Evolutionary conservation across 2,113 vertebrate genomes (phyloP), one percentile per base, ranked within the genome.

Genomic region (Jaculus jaculus): DNA sequence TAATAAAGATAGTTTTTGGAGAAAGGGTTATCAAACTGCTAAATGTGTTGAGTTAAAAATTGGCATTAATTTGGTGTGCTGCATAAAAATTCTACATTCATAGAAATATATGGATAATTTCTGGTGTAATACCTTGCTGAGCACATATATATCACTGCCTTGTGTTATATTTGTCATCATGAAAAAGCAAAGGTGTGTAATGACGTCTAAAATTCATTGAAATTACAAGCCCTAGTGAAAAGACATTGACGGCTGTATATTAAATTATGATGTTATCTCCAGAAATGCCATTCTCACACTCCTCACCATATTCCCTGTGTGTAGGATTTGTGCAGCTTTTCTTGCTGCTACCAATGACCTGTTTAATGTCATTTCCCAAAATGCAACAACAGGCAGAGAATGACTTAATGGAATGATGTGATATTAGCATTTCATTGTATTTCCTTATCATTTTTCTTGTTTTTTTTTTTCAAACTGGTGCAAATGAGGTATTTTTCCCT

Each of bases 281-380:
- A 23, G 34, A 68, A 79, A 73, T 74, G 23, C 7, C 11, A 10
- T 69, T 80, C 69, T 88, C 66, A 83, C 16, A 32, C 2, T 4
- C 20, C 32, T 63, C 0, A 51, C 23, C 12, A 23, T 13, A 72
- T 7, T 78, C 28, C 24, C 7, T 69, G 34, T 18, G 71, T 47
- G 61, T 21, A 39, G 2, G 5, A 37, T 42, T 88, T 73, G 72
- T 30, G 86, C 61, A 86, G 15, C 30, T 92, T 91, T 93, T 72
- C 4, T 80, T 89, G 7, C 39, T 92, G 21, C 42, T 94, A 28
- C 68, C 47, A 66, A 60, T 92, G 71, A 69, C 34, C 9, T 63
- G 0, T 66, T 86, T 92, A 93, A 96, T 84, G 60, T 81, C 80
- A 95, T 78, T 63, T 94, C 68, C 68, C 74, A 81, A 96, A 94